A percentile compares a stretch with the other conserved stretches of the same genome.
These are phyloP conservation scores for Emydocephalus ijimae DNA, from an alignment of 2,113 vertebrate species.

Conservation along the genomic window DNA sequence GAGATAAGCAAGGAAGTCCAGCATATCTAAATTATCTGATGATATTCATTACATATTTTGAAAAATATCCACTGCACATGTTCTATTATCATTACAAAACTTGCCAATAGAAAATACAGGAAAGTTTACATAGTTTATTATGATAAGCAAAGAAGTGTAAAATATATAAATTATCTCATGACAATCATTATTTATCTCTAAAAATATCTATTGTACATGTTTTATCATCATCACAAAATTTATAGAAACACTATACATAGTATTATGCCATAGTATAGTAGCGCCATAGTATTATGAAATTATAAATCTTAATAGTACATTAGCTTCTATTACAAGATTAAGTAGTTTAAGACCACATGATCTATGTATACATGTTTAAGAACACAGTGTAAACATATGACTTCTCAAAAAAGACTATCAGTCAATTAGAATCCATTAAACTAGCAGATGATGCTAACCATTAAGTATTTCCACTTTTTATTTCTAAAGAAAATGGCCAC, in stretches of 20 bases:
- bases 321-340: slow-evolving; percentile 2
- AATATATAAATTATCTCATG: slow-evolving; percentile 50
- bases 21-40: slow-evolving; percentile 51
- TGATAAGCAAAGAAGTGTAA: slow-evolving; percentile 37
- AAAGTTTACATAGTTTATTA: slow-evolving; percentile 35
- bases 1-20: slow-evolving; percentile 39
- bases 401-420: slow-evolving; percentile 44
- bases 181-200: slow-evolving; percentile 60
- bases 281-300: slow-evolving; percentile 38
- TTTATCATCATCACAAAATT: slow-evolving; percentile 50
- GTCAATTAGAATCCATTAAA: slow-evolving; percentile 12
- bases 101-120: neutral
- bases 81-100: slow-evolving; percentile 40
- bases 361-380: neutral
- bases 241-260: slow-evolving; percentile 50
- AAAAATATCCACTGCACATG: slow-evolving; percentile 61
- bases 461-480: neutral
- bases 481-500: neutral
- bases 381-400: neutral
- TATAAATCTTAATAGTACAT: neutral
- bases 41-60: slow-evolving; percentile 55
- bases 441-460: neutral
- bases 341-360: neutral
- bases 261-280: too few relatives aligned
- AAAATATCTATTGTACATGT: slow-evolving; percentile 60